Conservation (phyloP, 2,797 vertebrate genomes). For the Poeciliopsis infans region DNA sequence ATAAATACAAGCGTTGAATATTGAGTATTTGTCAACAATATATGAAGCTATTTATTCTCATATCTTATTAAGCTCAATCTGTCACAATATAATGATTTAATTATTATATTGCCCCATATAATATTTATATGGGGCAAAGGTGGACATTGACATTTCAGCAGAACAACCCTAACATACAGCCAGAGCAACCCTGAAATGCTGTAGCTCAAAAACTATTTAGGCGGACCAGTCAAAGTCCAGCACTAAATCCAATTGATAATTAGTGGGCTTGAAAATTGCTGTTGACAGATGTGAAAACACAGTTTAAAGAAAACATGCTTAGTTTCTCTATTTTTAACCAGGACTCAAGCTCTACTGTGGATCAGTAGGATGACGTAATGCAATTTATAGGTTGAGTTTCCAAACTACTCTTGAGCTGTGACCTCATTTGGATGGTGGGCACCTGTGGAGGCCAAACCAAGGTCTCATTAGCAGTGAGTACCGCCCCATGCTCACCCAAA, state of each 20-base stretch:
- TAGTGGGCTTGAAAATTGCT: background rate
- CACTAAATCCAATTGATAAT: background rate
- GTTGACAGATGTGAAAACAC: background rate
- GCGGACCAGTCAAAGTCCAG: background rate
- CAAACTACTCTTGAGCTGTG: constrained; percentile 91
- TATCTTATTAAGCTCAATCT: background rate
- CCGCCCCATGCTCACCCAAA: constrained; percentile 60
- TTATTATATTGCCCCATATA: too few relatives aligned
- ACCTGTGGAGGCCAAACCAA: constrained; percentile 91
- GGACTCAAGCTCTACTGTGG: background rate
- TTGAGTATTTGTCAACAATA: background rate
- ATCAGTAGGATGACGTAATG: background rate
- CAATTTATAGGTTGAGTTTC: constrained; percentile 1
- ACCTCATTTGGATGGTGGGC: constrained; percentile 90
- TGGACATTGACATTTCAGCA: background rate
- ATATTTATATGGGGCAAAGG: background rate
- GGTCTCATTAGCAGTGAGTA: constrained; percentile 90
- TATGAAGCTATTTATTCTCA: background rate
- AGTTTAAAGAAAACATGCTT: background rate
- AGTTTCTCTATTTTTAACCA: background rate
- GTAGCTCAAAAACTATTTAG: background rate
- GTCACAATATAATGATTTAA: background rate
- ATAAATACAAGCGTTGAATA: background rate
- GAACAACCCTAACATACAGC: background rate
- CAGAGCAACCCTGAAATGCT: background rate